These are phyloP conservation scores for Lithophane socia DNA, from an alignment of 2,888 invertebrate genomes.

Conservation along the genomic window DNA sequence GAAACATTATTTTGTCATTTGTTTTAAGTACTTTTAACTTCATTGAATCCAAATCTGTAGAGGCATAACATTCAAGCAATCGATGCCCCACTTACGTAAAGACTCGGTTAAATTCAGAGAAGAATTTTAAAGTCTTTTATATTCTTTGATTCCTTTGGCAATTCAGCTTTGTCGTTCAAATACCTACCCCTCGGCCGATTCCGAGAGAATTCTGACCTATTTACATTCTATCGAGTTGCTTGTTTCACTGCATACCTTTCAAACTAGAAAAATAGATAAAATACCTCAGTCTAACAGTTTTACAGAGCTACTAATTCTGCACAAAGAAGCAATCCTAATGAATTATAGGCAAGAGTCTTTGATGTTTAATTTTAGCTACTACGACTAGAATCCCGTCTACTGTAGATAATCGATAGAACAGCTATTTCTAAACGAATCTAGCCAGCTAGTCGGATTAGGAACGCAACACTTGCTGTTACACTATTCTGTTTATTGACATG, in stretches of 20 bases:
- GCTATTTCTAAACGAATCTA: conserved; percentile 40
- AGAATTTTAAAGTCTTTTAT: conserved; percentile 12
- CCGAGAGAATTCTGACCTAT: background rate
- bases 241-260: conserved; percentile 1
- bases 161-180: background rate
- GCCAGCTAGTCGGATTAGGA: conserved; percentile 4
- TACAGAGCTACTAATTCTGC: conserved; percentile 13
- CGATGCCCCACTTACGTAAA: background rate
- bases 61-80: background rate
- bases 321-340: conserved; percentile 27
- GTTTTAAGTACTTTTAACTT: background rate
- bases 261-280: conserved; percentile 13
- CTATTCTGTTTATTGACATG: conserved; percentile 26
- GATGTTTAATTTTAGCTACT: conserved; percentile 30
- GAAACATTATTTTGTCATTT: background rate
- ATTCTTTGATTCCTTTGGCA: background rate
- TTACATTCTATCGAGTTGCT: conserved; percentile 3
- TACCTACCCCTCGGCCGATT: background rate
- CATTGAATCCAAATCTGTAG: background rate
- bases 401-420: conserved; percentile 34
- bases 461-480: conserved; percentile 6
- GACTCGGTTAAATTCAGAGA: background rate
- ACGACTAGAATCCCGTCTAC: conserved; percentile 1
- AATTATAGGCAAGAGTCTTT: conserved; percentile 41
- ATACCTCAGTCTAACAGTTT: conserved; percentile 9